Base-by-base conservation (phyloP, 2,888 invertebrate species). In the Parnassius glacialis region DNA sequence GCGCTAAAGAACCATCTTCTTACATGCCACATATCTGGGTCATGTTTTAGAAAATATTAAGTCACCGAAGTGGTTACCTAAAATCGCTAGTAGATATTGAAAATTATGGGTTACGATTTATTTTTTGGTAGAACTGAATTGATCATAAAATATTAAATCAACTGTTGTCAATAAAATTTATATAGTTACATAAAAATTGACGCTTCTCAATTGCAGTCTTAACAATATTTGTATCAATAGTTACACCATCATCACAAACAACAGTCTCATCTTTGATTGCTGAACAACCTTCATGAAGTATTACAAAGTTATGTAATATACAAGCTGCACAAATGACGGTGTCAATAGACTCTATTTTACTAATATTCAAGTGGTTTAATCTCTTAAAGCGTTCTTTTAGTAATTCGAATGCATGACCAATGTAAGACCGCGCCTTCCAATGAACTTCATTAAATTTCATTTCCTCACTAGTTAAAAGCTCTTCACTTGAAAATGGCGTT, bases 361-460 rank as follows among this genome's bases (percentile, higher is more conserved):
- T 74, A 50, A 82, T 74, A 66, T 87, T 85, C 65, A 90, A 81
- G 60, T 83, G 76, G 70, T 80, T 88, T 52, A 91, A 69, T 74
- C 84, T 87, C 59, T 75, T 80, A 73, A 90, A 90, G 66, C 81
- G 85, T 52, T 83, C 83, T 67, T 79, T 85, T 41, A 90, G 68
- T 62, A 87, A 68, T 68, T 87, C 87, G 81, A 91, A 89, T 13
- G 91, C 86, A 71, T 80, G 79, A 9, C 83, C 80, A 70, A 91
- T 87, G 64, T 88, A 89, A 57, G 79, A 78, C 9, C 78, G 76
- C 41, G 88, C 78, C 67, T 83, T 87, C 86, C 85, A 85, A 70
- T 87, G 89, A 25, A 81, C 69, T 67, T 90, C 87, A 79, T 91
- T 91, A 67, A 87, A 90, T 70, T 85, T 90, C 81, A 88, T 88